A percentile compares a stretch with the other conserved stretches of the same genome.
These are phyloP conservation scores for Leguminivora glycinivorella DNA, from an alignment of 1,140 invertebrate genomes.

Conservation along the genomic window DNA sequence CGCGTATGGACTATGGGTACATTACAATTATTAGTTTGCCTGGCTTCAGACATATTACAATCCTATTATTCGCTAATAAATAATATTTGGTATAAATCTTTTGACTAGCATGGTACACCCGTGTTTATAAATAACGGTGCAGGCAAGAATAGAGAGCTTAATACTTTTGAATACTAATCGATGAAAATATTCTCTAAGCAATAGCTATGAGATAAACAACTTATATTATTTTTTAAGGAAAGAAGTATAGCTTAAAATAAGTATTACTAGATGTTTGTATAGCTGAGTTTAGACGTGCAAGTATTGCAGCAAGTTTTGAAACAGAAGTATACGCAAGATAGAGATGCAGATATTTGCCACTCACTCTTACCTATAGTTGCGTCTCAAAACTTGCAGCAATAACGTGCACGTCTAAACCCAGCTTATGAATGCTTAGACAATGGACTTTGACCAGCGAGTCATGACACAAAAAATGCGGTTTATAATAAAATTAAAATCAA, in stretches of 20 bases:
- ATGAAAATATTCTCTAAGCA: slow-evolving; percentile 18
- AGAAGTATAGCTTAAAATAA: neutral
- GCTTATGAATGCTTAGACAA: no score
- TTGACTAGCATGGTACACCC: slow-evolving; percentile 29
- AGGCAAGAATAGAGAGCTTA: slow-evolving; percentile 19
- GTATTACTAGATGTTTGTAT: neutral
- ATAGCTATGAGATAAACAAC: slow-evolving; percentile 21
- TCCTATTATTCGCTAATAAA: slow-evolving; percentile 3
- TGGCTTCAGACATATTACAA: neutral
- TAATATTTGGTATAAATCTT: slow-evolving; percentile 29
- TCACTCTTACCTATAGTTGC: no score
- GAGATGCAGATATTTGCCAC: no score
- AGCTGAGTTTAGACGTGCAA: no score
- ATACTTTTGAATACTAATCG: slow-evolving; percentile 27
- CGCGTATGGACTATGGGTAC: no score
- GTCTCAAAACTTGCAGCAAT: no score
- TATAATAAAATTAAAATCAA: no score
- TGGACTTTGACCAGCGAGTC: no score
- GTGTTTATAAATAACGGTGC: slow-evolving; percentile 4
- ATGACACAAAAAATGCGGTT: no score
- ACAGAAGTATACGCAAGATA: no score
- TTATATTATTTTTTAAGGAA: neutral
- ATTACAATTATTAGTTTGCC: neutral
- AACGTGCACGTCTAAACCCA: no score
- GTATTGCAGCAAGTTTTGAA: no score